Percentiles rank a stretch among this genome's conserved stretches.
Conservation (phyloP, 2,888 invertebrate species). For the Scaptomyza parva region DNA sequence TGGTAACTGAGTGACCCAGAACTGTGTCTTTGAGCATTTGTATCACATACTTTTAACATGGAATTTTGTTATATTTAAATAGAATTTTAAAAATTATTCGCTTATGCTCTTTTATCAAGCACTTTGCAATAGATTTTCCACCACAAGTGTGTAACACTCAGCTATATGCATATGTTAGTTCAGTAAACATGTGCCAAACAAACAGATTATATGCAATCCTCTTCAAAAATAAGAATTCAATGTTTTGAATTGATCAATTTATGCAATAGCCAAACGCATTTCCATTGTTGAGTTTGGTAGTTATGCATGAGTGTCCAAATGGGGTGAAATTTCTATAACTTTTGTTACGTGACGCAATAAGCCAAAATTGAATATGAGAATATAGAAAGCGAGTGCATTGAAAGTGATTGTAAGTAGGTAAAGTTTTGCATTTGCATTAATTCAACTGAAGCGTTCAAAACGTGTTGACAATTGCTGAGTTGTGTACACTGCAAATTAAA, state of each 20-base stretch:
- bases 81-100: background rate
- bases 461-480: constrained; percentile 8
- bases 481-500: constrained; percentile 9
- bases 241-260: constrained; percentile 13
- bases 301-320: background rate
- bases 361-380: constrained; percentile 27
- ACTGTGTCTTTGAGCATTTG: constrained; percentile 1
- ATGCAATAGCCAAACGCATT: constrained; percentile 9
- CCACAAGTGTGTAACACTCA: no score
- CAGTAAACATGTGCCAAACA: no score
- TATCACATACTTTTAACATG: constrained; percentile 12
- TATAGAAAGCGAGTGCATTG: constrained; percentile 25
- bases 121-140: no score
- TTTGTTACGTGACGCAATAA: constrained; percentile 38
- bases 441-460: constrained; percentile 13
- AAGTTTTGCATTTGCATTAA: constrained; percentile 24
- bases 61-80: background rate
- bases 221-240: background rate
- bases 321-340: constrained; percentile 5
- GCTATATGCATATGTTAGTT: no score
- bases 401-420: constrained; percentile 3
- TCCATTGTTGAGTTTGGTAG: background rate
- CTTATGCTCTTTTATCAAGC: no score
- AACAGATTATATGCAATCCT: background rate
- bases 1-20: background rate